Base-by-base conservation (phyloP, 2,113 vertebrate genomes). In the Menura novaehollandiae region DNA sequence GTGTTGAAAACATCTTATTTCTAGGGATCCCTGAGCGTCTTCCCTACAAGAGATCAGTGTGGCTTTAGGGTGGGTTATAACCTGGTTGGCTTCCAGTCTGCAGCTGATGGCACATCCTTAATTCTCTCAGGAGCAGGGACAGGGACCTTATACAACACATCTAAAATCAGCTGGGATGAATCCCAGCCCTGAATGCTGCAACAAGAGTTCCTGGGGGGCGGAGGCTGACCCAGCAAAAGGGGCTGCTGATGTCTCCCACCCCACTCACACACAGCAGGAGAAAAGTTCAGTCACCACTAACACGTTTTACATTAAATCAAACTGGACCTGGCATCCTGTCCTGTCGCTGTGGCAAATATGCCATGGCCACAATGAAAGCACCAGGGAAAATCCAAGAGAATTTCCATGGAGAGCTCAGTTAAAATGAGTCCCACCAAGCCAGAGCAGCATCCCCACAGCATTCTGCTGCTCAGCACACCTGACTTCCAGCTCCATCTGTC, bases 281-380 rank as follows among this genome's bases (percentile, higher is more conserved):
- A 52, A 82, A 53, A 66, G 53, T 64, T 90, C 62, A 30, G 53
- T 21, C 74, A 73, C 19, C 26, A 46, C 37, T 51, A 55, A 23
- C 17, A 32, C 10, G 11, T 37, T 49, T 49, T 19, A 21, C 15
- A 37, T 77, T 49, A 15, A 79, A 7, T 32, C 27, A 32, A 53
- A 37, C 11, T 32, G 58, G 16, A 16, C 24, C 47, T 23, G 23
- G 18, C 28, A 37, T 13, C 44, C n/a, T 47, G 28, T 37, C 33
- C 55, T 59, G 23, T 22, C 28, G 47, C 55, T 15, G 3, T 7
- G 21, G 59, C 35, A 55, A 77, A 74, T 26, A 30, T 6, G 7
- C 51, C 47, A 37, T 0, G 3, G 32, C 67, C 53, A 43, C 52
- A 58, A 15, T 0, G 1, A 51, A 73, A 77, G 37, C 1, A 2